A percentile compares a stretch with the other conserved stretches of the same genome.
Conservation (phyloP, 1,140 invertebrate genomes). For the Drosophila truncata region DNA sequence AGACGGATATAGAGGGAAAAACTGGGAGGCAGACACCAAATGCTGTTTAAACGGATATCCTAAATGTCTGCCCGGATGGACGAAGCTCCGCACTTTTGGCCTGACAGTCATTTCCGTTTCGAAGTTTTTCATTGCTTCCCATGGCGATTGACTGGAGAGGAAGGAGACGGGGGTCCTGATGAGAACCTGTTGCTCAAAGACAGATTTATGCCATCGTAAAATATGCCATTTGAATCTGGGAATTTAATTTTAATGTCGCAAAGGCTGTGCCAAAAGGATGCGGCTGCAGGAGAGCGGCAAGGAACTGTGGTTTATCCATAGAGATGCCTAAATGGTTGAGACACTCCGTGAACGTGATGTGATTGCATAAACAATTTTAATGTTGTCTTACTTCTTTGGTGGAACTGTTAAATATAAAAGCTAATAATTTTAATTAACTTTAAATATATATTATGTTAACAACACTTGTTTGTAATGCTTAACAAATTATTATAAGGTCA, state of each 20-base stretch:
- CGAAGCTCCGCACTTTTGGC: constrained; percentile 55
- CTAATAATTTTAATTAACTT: not conserved
- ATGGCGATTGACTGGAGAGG: constrained; percentile 12
- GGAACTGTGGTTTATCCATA: not conserved
- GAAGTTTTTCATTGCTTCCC: constrained; percentile 60
- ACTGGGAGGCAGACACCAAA: constrained; percentile 18
- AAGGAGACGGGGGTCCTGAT: constrained; percentile 13
- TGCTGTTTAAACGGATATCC: constrained; percentile 67
- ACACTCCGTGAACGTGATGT: not conserved
- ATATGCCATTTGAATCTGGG: constrained; percentile 64
- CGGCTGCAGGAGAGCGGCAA: not conserved
- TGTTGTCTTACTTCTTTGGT: not conserved
- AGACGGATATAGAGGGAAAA: constrained; percentile 17
- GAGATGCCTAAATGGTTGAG: constrained; percentile 2
- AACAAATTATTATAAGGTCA: not conserved
- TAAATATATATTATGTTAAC: too few species aligned
- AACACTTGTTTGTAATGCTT: not conserved
- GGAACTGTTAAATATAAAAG: not conserved
- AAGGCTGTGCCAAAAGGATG: constrained; percentile 24
- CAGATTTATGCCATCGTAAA: constrained; percentile 69
- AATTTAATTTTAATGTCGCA: constrained; percentile 64
- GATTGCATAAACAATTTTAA: not conserved
- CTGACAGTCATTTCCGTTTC: constrained; percentile 71
- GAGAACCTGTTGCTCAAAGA: constrained; percentile 60
- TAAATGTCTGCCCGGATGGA: constrained; percentile 58